Evolutionary conservation across 2,113 vertebrate genomes (phyloP).

Genomic region (Carollia perspicillata): DNA sequence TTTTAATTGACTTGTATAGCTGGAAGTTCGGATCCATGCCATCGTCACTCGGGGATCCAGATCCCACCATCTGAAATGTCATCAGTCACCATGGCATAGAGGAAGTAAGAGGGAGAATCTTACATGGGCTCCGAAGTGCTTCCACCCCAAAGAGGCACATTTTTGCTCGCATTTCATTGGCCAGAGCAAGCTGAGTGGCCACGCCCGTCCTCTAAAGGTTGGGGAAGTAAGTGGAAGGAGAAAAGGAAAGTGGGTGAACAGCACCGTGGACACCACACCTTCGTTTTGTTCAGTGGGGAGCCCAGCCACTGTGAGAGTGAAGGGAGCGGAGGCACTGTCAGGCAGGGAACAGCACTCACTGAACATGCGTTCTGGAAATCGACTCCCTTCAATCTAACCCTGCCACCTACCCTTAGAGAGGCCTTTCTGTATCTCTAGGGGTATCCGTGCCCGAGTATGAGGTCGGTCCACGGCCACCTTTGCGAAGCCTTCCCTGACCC

Average conservation of each 20-base stretch:
- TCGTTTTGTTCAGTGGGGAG: background rate
- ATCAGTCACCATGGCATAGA: background rate
- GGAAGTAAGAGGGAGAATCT: background rate
- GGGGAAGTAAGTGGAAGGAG: background rate
- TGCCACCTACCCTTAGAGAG: background rate
- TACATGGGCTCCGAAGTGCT: background rate
- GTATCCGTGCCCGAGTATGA: background rate
- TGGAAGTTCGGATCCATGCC: background rate
- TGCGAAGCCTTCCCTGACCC: background rate
- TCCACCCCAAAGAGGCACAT: background rate
- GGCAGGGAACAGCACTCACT: background rate
- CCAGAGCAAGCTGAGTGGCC: background rate
- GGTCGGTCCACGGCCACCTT: background rate
- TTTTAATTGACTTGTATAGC: background rate
- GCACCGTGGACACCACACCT: background rate
- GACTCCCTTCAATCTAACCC: background rate
- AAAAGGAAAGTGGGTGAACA: background rate
- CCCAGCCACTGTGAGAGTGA: background rate
- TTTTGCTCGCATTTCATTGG: background rate
- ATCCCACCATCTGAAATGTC: background rate
- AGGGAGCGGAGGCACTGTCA: background rate
- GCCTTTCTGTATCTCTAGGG: background rate
- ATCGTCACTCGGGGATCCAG: background rate
- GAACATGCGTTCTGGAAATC: background rate
- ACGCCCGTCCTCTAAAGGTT: background rate